Base-by-base conservation (phyloP, 92 coral and sea anemone species). In the Plumapathes pennacea region DNA sequence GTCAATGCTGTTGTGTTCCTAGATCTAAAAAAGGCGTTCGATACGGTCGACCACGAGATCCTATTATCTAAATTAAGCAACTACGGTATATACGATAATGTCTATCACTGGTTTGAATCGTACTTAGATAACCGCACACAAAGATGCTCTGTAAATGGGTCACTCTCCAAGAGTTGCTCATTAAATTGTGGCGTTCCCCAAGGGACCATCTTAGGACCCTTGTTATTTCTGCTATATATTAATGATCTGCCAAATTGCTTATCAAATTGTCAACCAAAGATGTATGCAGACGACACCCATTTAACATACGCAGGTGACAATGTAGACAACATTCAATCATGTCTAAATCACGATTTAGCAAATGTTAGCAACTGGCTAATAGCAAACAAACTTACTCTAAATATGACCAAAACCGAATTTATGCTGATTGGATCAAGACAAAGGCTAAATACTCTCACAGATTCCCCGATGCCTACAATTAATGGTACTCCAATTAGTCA, bases 271-370 rank as follows among this genome's bases (percentile, higher is more conserved):
- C 51, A 62, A 25, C 39, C 72, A 41, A 42, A 56, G 36, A 72
- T 72, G 71, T 72, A 60, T 54, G 79, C 78, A 38, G 75, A 71
- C 38, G 78, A 71, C 39, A 72, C 71, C 25, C 69, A 72, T 32
- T n/a, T 69, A 32, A 69, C 67, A 17, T 20, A 58, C 52, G 54
- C 54, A 10, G 44, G 58, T 33, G 26, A 25, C 11, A 38, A 32
- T 34, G 25, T 46, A 25, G 26, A 57, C 40, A 18, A 23, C 34
- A 69, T 69, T 36, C 45, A 55, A 32, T 32, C 41, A 57, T 38
- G 67, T 33, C 57, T 70, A 37, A 57, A 57, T 46, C 30, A 37
- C n/a, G 69, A 70, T 57, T 39, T 67, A 30, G 39, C 18, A 40
- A 44, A 70, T 26, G 29, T 70, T 13, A 28, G 49, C 36, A 44